Percentiles rank a stretch among this genome's conserved stretches.
These are phyloP conservation scores for Diuraphis noxia DNA, from an alignment of 1,140 invertebrate genomes.

Conservation along the genomic window DNA sequence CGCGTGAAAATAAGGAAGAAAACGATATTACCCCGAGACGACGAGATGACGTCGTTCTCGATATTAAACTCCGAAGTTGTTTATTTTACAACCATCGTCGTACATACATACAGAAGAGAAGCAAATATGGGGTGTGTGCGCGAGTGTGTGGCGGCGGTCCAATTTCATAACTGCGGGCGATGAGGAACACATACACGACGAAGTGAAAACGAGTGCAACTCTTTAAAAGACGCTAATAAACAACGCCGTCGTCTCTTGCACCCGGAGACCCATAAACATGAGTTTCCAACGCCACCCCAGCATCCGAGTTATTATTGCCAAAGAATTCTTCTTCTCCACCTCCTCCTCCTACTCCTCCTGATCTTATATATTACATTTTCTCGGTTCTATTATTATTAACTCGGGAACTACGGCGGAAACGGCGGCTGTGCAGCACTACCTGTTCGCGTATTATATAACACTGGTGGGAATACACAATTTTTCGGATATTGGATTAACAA, in stretches of 20 bases:
- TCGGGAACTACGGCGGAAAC: no score
- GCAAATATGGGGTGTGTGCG: neutral
- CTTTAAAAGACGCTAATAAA: constrained; percentile 50
- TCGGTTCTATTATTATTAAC: constrained; percentile 27
- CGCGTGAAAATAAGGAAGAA: constrained; percentile 1
- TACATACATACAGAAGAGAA: neutral
- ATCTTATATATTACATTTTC: neutral
- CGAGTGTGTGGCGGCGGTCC: constrained; percentile 12
- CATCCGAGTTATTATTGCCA: neutral
- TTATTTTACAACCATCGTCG: constrained; percentile 43
- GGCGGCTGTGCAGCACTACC: neutral
- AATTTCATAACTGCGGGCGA: constrained; percentile 37
- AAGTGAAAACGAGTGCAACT: constrained; percentile 9
- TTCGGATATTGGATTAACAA: constrained; percentile 32
- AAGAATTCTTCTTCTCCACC: neutral
- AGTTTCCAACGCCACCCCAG: neutral
- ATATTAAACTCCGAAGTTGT: constrained; percentile 41
- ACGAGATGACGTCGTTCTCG: neutral
- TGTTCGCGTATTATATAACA: neutral
- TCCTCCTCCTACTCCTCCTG: no score
- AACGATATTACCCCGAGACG: constrained; percentile 22
- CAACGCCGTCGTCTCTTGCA: constrained; percentile 24
- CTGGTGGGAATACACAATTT: constrained; percentile 12
- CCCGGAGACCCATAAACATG: constrained; percentile 44
- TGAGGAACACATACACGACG: neutral